Percentiles rank a stretch among this genome's conserved stretches.
phyloP scores from a whole-genome alignment of 1,140 invertebrate genomes.

The Drosophila busckii region DNA sequence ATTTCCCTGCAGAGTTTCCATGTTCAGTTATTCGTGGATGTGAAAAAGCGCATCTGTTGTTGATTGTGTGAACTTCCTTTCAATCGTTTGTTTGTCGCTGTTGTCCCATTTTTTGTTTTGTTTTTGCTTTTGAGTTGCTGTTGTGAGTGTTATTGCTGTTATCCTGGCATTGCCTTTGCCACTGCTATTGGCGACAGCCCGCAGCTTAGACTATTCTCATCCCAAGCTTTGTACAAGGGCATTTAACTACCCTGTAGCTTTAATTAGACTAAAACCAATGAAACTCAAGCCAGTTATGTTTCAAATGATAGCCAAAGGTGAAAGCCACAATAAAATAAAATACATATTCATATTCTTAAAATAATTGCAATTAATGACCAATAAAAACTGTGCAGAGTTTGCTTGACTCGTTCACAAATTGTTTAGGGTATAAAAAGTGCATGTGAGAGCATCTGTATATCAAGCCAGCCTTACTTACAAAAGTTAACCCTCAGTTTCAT shows the following conservation, averaged over 20 bases:
- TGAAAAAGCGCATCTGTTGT: conserved; percentile 75
- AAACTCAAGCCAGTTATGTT: too few relatives aligned
- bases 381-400: too few relatives aligned
- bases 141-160: conserved; percentile 67
- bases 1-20: conserved; percentile 72
- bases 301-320: too few relatives aligned
- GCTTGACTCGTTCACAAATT: too few relatives aligned
- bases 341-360: too few relatives aligned
- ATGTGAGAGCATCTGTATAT: not conserved
- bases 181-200: conserved; percentile 43
- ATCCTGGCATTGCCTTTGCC: too few relatives aligned
- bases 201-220: conserved; percentile 36
- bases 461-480: too few relatives aligned
- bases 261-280: too few relatives aligned
- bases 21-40: conserved; percentile 75
- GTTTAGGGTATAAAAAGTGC: not conserved
- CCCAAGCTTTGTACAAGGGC: conserved; percentile 2
- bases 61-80: conserved; percentile 75
- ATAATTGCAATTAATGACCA: too few relatives aligned
- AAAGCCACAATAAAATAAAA: too few relatives aligned
- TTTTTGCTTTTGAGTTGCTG: conserved; percentile 19
- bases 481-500: too few relatives aligned
- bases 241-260: too few relatives aligned
- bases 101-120: conserved; percentile 37
- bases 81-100: conserved; percentile 69